phyloP scores from a whole-genome alignment of 2,888 invertebrate species.

The Caenorhabditis japonica region DNA sequence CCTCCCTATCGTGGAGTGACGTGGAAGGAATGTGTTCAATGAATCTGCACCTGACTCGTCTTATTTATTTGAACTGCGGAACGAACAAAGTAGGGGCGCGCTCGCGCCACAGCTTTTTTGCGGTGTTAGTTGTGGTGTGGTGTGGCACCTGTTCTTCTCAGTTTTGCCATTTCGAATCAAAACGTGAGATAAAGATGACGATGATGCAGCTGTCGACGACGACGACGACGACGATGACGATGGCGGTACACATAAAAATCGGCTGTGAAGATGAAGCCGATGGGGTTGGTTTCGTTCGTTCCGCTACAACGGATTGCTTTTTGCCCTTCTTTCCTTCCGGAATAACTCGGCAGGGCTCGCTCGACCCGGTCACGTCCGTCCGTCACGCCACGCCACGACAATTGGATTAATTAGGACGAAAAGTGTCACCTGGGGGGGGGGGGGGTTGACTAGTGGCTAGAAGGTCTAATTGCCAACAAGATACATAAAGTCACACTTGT shows the following conservation, averaged over 20 bases:
- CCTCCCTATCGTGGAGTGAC: conserved; percentile 1
- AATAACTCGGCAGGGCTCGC: background rate
- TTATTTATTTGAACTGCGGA: conserved; percentile 37
- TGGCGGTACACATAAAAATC: conserved; percentile 28
- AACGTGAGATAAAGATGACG: conserved; percentile 41
- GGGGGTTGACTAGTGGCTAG: too few species aligned
- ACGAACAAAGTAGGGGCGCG: conserved; percentile 23
- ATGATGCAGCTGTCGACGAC: conserved; percentile 34
- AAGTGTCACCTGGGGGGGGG: conserved; percentile 40
- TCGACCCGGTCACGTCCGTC: too few species aligned
- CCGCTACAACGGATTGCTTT: background rate
- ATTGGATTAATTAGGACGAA: conserved; percentile 46
- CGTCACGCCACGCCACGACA: conserved; percentile 3
- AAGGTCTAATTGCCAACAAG: conserved; percentile 38
- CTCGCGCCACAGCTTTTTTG: conserved; percentile 18
- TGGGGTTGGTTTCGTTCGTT: conserved; percentile 7
- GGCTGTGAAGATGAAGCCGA: background rate
- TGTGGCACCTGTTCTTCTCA: conserved; percentile 49
- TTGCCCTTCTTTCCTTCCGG: too few species aligned
- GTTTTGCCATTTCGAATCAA: conserved; percentile 50
- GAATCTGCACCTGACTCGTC: conserved; percentile 29
- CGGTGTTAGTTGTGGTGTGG: too few species aligned
- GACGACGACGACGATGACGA: conserved; percentile 35
- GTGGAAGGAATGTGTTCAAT: too few species aligned
- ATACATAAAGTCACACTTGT: conserved; percentile 27